Evolutionary conservation across 2,113 vertebrate genomes (phyloP).

Genomic region (Crotalus tigris): DNA sequence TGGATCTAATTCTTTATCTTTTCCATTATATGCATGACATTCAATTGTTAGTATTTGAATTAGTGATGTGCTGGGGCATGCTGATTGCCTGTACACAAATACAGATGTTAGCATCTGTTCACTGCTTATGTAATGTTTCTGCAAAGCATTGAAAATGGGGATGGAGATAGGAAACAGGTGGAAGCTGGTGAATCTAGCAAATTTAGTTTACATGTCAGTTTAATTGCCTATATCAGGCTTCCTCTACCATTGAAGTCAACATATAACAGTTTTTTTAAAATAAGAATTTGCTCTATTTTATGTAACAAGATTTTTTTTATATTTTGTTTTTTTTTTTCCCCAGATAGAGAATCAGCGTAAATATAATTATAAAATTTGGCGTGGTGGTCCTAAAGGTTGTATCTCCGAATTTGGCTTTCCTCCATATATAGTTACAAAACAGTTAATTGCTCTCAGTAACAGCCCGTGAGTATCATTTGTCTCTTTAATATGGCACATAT

Average conservation of each 20-base stretch:
- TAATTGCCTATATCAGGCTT: background rate
- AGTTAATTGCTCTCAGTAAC: slow-evolving; percentile 71
- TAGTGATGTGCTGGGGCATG: background rate
- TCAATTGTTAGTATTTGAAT: background rate
- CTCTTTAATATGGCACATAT: background rate
- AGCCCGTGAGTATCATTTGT: slow-evolving; percentile 55
- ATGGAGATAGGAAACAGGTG: background rate
- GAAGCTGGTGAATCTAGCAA: background rate
- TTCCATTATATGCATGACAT: background rate
- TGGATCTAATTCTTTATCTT: background rate
- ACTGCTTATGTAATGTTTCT: background rate
- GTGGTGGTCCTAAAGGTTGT: slow-evolving; percentile 41
- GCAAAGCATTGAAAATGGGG: background rate
- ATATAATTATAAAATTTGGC: slow-evolving; percentile 67
- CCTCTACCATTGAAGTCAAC: background rate
- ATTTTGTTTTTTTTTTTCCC: slow-evolving; percentile 30
- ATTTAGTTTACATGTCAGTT: too few relatives aligned
- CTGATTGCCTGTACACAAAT: background rate
- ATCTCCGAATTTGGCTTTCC: slow-evolving; percentile 67
- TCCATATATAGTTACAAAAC: slow-evolving; percentile 66
- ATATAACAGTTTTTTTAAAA: background rate
- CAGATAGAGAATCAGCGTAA: slow-evolving; percentile 73
- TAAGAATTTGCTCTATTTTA: background rate
- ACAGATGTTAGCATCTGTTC: background rate
- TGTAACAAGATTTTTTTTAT: background rate